Evolutionary conservation across 2,888 invertebrate genomes (phyloP), one percentile per base, ranked within the genome.

Genomic region (Drosophila cognata): DNA sequence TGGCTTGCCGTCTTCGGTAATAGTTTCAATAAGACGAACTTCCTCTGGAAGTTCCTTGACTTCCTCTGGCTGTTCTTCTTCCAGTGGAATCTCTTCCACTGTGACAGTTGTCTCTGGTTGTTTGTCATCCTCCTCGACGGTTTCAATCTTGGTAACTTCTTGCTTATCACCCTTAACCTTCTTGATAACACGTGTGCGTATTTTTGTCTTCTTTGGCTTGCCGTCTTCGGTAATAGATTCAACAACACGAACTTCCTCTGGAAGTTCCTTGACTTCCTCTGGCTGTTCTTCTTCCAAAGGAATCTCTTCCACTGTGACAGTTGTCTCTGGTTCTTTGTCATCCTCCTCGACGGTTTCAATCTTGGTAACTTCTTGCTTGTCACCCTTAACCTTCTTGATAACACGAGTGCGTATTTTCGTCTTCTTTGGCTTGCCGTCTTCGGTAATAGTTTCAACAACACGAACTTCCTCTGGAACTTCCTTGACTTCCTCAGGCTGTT

Each of bases 121-220:
- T 25, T 71, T 77, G 35, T 74, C 74, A 50, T 77, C 77, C 21
- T 74, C 77, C 56, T 77, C 77, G 16, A 77, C 65, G 0, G 74
- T 77, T 38, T 74, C 74, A 16, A 77, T 74, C 71, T 77, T 77
- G 35, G 77, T 77, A 38, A 77, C 65, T 60, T 77, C 77, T 63
- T 74, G 74, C 11, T 74, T 74, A 46, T 56, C 74, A 51, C 71
- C 74, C 68, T 74, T 74, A 35, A 77, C 64, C 62, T 74, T 77
- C n/a, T 77, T 77, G 57, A 77, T 77, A 2, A 74, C 65, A 16
- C 77, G 77, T 11, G 77, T 77, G 21, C 77, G 74, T 1, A 74
- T 77, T 69, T 74, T 77, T 65, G 60, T 77, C 16, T 71, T 74
- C 43, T 57, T 77, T 1, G 74, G 77, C 25, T 55, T 75, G 13